These are phyloP conservation scores for Mastigias papua DNA, from an alignment of 30 jellyfish, hydroid and myxozoan species.

Conservation along the genomic window DNA sequence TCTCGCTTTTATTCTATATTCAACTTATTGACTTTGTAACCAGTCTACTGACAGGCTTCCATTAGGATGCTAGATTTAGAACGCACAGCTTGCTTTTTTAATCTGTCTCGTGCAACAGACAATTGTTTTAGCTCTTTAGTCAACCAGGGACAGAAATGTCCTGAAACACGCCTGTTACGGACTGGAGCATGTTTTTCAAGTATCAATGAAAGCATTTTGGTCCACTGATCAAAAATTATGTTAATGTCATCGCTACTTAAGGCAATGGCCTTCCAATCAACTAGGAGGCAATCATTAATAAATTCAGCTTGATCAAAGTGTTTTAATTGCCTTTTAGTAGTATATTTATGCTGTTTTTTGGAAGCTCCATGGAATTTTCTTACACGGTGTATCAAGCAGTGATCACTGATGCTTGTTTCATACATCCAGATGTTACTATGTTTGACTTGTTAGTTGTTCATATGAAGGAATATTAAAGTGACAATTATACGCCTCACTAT, in stretches of 20 bases:
- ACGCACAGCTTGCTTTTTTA: neutral
- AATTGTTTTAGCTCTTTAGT: slow-evolving; percentile 5
- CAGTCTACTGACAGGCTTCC: slow-evolving; percentile 22
- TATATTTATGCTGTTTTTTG: slow-evolving; percentile 45
- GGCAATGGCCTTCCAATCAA: slow-evolving; percentile 42
- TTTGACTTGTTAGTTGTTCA: neutral
- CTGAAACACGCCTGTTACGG: slow-evolving; percentile 38
- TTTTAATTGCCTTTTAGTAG: slow-evolving; percentile 25
- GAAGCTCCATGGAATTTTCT: slow-evolving; percentile 35
- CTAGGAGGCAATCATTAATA: neutral
- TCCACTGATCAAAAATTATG: slow-evolving; percentile 27
- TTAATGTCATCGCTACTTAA: slow-evolving; percentile 11
- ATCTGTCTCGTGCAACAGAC: neutral
- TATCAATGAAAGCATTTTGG: too few relatives aligned
- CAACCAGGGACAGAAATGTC: slow-evolving; percentile 15
- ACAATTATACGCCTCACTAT: too few relatives aligned
- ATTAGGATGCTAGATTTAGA: neutral
- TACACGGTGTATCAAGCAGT: slow-evolving; percentile 13
- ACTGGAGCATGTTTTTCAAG: slow-evolving; percentile 58
- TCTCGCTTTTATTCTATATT: slow-evolving; percentile 16
- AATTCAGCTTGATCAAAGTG: slow-evolving; percentile 18
- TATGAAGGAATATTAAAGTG: too few relatives aligned
- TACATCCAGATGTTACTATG: neutral
- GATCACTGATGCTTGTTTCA: neutral
- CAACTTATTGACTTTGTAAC: neutral